Conservation (phyloP, 2,797 vertebrate genomes). For the Leuciscus waleckii region DNA sequence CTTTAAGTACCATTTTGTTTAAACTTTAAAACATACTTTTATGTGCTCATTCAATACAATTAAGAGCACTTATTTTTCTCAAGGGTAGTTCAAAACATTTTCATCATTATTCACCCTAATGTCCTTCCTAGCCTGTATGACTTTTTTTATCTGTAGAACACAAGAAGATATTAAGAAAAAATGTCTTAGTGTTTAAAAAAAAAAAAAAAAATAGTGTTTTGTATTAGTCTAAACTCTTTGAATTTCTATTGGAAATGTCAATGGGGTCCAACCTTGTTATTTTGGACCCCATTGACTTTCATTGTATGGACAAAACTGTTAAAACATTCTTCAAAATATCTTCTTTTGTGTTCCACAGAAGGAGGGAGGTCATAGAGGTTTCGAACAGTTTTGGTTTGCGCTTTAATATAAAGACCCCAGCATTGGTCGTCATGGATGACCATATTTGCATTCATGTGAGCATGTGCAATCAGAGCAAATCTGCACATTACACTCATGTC, state of each 20-base stretch:
- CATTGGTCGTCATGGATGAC: not conserved
- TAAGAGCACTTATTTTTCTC: not conserved
- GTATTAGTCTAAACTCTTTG: too few species aligned
- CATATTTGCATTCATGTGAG: not conserved
- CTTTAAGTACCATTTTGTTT: not conserved
- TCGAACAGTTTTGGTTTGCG: not conserved
- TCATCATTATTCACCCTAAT: not conserved
- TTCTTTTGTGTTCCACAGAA: conserved; percentile 3
- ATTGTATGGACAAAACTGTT: not conserved
- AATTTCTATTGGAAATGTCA: not conserved
- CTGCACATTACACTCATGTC: conserved; percentile 14
- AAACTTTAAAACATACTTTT: not conserved
- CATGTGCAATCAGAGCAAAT: not conserved
- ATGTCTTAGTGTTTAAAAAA: too few species aligned
- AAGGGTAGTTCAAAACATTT: not conserved
- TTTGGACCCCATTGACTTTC: not conserved
- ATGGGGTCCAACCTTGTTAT: not conserved
- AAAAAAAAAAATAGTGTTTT: too few species aligned
- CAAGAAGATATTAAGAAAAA: not conserved
- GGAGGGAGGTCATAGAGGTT: not conserved
- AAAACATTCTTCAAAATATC: not conserved
- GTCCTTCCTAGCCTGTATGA: not conserved
- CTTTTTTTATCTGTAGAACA: not conserved
- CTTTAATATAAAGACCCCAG: not conserved
- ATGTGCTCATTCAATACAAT: not conserved